Conservation (phyloP, 2,888 invertebrate species). For the Parapristionchus giblindavisi region DNA sequence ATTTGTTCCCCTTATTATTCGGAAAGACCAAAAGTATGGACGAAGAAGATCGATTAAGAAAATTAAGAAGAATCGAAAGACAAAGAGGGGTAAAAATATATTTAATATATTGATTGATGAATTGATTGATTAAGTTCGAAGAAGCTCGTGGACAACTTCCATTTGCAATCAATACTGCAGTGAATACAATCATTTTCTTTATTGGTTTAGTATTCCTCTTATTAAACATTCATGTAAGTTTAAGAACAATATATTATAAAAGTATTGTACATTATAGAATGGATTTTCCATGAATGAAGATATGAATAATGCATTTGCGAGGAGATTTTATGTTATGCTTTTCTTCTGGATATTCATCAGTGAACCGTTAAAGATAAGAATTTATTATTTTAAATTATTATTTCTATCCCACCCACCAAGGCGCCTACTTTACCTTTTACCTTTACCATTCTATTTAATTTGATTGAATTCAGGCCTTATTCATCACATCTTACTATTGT, state of each 20-base stretch:
- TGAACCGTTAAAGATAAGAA: slow-evolving; percentile 51
- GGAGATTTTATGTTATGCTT: slow-evolving; percentile 45
- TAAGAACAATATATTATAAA: neutral
- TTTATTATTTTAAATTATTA: slow-evolving; percentile 23
- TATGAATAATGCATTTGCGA: slow-evolving; percentile 46
- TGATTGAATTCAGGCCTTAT: slow-evolving; percentile 32
- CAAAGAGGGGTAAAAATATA: neutral
- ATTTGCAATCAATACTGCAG: neutral
- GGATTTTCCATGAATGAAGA: slow-evolving; percentile 46
- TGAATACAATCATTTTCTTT: neutral
- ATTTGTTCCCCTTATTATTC: neutral
- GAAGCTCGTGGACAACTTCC: neutral
- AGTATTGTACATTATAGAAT: slow-evolving; percentile 27
- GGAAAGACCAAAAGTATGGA: neutral
- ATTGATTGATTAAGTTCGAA: neutral
- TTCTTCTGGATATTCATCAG: slow-evolving; percentile 45
- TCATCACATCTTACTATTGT: slow-evolving; percentile 24
- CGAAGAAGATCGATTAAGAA: neutral
- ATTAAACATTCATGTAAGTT: slow-evolving; percentile 9
- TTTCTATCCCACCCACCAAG: too few species aligned
- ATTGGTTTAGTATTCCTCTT: neutral
- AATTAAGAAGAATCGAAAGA: neutral
- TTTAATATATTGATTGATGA: neutral
- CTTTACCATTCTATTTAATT: neutral
- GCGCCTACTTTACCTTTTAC: too few species aligned